These are phyloP conservation scores for Struthidea cinerea DNA, from an alignment of 2,113 vertebrate genomes.

Conservation along the genomic window DNA sequence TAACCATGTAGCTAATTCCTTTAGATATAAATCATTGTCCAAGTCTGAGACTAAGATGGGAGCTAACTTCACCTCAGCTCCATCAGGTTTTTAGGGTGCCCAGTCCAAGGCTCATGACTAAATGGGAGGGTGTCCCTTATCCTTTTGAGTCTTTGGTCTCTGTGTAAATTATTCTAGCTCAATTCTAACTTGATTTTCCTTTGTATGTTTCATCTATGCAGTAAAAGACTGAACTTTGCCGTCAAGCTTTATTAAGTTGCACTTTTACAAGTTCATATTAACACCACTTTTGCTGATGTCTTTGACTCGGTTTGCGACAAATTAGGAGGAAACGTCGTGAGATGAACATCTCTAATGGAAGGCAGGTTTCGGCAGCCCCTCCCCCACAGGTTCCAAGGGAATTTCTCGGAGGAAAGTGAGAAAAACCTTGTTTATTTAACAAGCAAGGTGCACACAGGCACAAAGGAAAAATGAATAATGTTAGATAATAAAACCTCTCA, in stretches of 20 bases:
- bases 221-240: background rate
- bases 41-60: background rate
- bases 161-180: background rate
- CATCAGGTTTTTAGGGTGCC: background rate
- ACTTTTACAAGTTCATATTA: background rate
- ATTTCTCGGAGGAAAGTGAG: no score
- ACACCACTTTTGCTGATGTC: background rate
- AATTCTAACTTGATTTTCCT: background rate
- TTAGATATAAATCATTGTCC: background rate
- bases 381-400: no score
- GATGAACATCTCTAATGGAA: no score
- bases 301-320: background rate
- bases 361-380: no score
- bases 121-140: background rate
- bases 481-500: no score
- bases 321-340: no score
- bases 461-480: no score
- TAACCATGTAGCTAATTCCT: background rate
- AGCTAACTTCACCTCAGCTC: background rate
- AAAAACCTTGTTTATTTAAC: no score
- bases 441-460: no score
- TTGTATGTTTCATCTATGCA: background rate
- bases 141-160: background rate
- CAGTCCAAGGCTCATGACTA: fast-evolving
- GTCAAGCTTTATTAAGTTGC: background rate